A percentile compares a stretch with the other conserved stretches of the same genome.
Conservation (phyloP, 2,797 vertebrate genomes). For the Pseudocheirus occidentalis region DNA sequence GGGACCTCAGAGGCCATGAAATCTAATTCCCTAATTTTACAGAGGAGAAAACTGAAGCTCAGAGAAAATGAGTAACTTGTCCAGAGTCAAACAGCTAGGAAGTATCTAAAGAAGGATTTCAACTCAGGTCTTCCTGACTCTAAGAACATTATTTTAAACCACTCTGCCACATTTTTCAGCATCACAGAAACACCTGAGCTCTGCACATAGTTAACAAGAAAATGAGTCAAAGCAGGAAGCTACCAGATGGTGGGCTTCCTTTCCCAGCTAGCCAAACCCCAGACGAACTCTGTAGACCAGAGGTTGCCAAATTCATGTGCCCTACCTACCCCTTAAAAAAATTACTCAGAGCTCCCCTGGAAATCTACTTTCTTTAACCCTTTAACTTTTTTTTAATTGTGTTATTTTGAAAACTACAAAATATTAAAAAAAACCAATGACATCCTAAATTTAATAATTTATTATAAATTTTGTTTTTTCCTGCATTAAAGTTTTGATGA, state of each 20-base stretch:
- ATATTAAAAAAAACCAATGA: too few relatives aligned
- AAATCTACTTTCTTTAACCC: too few relatives aligned
- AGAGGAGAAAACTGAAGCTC: neutral
- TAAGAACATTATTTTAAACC: neutral
- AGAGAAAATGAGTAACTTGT: neutral
- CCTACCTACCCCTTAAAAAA: too few relatives aligned
- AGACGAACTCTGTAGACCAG: neutral
- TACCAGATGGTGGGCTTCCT: neutral
- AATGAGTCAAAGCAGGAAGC: neutral
- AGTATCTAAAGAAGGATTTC: neutral
- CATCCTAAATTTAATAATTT: too few relatives aligned
- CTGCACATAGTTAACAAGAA: neutral
- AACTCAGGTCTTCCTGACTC: neutral
- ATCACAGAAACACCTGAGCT: neutral
- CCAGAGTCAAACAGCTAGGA: neutral
- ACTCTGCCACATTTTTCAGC: neutral
- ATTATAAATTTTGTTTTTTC: too few relatives aligned
- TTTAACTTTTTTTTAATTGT: too few relatives aligned
- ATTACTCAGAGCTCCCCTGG: too few relatives aligned
- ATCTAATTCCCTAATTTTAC: neutral
- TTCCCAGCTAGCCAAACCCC: neutral
- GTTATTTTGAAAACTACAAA: too few relatives aligned
- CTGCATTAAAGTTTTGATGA: too few relatives aligned
- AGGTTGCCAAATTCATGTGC: too few relatives aligned
- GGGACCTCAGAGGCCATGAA: neutral